Conservation (phyloP, 2,888 invertebrate species). For the Pediacus dermestoides region DNA sequence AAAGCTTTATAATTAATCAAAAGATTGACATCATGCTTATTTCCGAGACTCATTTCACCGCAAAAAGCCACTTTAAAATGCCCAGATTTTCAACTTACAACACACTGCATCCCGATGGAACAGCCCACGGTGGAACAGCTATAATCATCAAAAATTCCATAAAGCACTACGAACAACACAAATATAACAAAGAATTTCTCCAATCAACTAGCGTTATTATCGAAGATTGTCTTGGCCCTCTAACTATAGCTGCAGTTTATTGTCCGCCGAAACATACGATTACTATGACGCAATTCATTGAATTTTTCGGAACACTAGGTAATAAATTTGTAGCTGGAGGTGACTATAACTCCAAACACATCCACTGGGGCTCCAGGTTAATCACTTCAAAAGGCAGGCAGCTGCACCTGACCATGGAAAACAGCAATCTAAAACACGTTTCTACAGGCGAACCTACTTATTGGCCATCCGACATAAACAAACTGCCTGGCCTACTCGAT, state of each 20-base stretch:
- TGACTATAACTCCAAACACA: slow-evolving; percentile 9
- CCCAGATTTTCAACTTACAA: slow-evolving; percentile 20
- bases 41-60: slow-evolving; percentile 27
- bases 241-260: slow-evolving; percentile 13
- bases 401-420: slow-evolving; percentile 1
- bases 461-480: slow-evolving; percentile 9
- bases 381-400: slow-evolving; percentile 9
- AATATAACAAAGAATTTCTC: background rate
- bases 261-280: slow-evolving; percentile 7
- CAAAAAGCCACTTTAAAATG: slow-evolving; percentile 22
- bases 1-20: slow-evolving; percentile 18
- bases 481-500: slow-evolving; percentile 4
- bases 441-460: slow-evolving; percentile 9
- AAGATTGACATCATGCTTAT: slow-evolving; percentile 25
- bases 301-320: slow-evolving; percentile 5
- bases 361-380: slow-evolving; percentile 9
- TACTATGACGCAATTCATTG: background rate
- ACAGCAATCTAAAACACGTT: slow-evolving; percentile 1
- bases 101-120: slow-evolving; percentile 20
- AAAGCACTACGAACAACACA: background rate
- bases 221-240: background rate
- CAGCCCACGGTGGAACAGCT: no score
- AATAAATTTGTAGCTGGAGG: slow-evolving; percentile 7
- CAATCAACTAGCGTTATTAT: slow-evolving; percentile 1
- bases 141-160: background rate